Percentiles rank a stretch among this genome's conserved stretches.
phyloP scores from a whole-genome alignment of 2,888 invertebrate genomes.

The Toxonevra muliebris region DNA sequence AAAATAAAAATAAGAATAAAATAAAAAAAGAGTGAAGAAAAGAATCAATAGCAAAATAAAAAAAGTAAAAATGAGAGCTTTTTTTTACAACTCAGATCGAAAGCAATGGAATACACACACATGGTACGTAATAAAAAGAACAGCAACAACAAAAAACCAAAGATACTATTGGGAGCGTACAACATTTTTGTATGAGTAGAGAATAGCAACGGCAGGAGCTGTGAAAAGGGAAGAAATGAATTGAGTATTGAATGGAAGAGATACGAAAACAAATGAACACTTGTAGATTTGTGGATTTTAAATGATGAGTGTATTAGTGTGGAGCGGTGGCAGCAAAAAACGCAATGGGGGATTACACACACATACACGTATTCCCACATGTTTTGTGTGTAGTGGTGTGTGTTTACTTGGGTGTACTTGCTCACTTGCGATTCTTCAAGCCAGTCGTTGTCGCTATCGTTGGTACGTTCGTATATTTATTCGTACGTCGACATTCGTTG shows the following conservation, averaged over 20 bases:
- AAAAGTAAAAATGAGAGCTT: conserved; percentile 2
- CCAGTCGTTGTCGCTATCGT: conserved; percentile 6
- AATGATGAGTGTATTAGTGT: conserved; percentile 4
- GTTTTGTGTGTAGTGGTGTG: neutral
- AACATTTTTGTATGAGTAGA: too few species aligned
- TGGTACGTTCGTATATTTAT: neutral
- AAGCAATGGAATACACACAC: too few species aligned
- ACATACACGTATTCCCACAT: conserved; percentile 5
- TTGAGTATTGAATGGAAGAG: neutral
- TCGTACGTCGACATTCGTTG: neutral
- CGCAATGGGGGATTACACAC: too few species aligned
- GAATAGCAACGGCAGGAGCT: too few species aligned
- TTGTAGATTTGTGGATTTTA: too few species aligned
- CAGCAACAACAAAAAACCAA: too few species aligned
- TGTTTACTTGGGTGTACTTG: neutral
- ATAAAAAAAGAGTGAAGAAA: conserved; percentile 7
- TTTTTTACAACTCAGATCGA: neutral
- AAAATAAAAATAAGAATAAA: too few species aligned
- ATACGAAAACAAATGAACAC: conserved; percentile 19
- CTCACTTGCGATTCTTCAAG: neutral
- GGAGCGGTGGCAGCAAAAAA: too few species aligned
- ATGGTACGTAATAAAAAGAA: too few species aligned
- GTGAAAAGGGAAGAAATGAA: too few species aligned
- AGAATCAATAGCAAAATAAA: neutral
- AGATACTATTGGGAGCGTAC: too few species aligned